These are phyloP conservation scores for Eulithis testata DNA, from an alignment of 2,888 invertebrate species.

Conservation along the genomic window DNA sequence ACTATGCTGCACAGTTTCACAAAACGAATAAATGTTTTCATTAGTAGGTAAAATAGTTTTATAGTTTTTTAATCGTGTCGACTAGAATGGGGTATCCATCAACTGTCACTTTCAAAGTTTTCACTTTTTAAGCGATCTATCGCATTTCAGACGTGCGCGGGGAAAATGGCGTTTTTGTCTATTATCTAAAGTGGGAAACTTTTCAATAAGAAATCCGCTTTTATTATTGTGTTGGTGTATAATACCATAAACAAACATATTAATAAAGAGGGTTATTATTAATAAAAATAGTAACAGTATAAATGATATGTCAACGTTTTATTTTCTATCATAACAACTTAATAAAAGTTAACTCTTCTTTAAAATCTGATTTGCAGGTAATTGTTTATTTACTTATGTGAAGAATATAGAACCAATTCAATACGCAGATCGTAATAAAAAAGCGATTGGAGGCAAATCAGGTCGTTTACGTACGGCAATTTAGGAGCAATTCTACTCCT, in stretches of 20 bases:
- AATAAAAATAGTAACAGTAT: no score
- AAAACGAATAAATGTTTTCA: background rate
- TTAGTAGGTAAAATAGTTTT: background rate
- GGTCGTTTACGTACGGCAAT: slow-evolving; percentile 49
- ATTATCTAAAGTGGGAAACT: no score
- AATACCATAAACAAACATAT: no score
- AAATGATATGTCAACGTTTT: no score
- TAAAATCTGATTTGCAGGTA: background rate
- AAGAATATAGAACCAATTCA: slow-evolving; percentile 29
- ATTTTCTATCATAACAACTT: no score
- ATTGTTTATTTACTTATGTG: slow-evolving; percentile 9
- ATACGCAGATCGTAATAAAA: slow-evolving; percentile 39
- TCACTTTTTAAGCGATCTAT: slow-evolving; percentile 17
- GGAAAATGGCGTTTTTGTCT: background rate
- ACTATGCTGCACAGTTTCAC: no score
- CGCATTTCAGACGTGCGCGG: background rate
- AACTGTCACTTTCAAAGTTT: slow-evolving; percentile 11
- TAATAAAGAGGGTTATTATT: no score
- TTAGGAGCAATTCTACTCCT: slow-evolving; percentile 47
- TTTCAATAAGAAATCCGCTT: no score
- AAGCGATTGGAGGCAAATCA: slow-evolving; percentile 50
- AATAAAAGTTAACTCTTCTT: no score
- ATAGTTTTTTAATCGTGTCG: no score
- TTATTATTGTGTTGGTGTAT: no score
- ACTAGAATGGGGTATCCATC: slow-evolving; percentile 4